Base-by-base conservation (phyloP, 2,797 vertebrate genomes). In the Remorina albescens region DNA sequence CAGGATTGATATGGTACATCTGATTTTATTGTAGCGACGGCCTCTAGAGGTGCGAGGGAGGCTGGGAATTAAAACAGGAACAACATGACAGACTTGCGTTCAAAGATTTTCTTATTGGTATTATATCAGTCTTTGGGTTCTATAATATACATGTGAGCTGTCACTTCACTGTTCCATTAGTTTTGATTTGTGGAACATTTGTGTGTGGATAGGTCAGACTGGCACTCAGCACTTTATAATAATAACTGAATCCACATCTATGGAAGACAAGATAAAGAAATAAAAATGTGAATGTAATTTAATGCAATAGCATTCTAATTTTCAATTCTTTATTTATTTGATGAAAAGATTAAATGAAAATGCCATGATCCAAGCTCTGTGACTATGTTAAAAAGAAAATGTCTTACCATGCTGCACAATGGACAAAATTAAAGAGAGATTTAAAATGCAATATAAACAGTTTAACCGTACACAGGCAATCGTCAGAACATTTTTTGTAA, bases 211-310 rank as follows among this genome's bases (percentile, higher is more conserved):
- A n/a, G 13, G 4, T 25, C 23, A 9, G 10, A 41, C 13, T 28
- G 0, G 46, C 54, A 58, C 39, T 21, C n/a, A 56, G 19, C 19
- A 57, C 58, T 85, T 85, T 77, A 80, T 53, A 21, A 11, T 84
- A 51, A 57, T 75, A 67, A 34, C 59, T 51, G 69, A 70, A 69
- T 36, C 51, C 3, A 6, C 30, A 6, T 34, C 32, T 44, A 19
- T 44, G 18, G 41, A n/a, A 44, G 41, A 2, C 41, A 4, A 44
- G 8, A 44, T n/a, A n/a, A n/a, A n/a, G n/a, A 18, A 18, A 2
- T 44, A 16, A 44, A 19, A 44, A 19, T 44, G 19, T 44, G 41
- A 44, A 44, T 44, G 18, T 44, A 44, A 44, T 19, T n/a, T 7
- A 6, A 42, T 18, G 41, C 16, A 41, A 16, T 18, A 16, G 6